These are phyloP conservation scores for Uloborus plumipes DNA, from an alignment of 2,888 invertebrate species.

Conservation along the genomic window DNA sequence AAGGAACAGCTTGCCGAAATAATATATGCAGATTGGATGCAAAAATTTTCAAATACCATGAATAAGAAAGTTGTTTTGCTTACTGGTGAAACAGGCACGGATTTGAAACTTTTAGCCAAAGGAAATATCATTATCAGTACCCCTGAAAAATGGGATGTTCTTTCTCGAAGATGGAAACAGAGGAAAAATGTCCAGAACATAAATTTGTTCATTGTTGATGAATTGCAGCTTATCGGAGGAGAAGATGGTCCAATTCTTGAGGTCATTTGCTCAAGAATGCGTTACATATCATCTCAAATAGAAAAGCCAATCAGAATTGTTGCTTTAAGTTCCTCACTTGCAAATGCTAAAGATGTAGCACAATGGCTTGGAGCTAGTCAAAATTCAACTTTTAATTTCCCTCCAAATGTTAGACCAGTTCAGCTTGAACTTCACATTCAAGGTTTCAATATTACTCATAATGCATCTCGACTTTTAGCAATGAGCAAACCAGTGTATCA, in stretches of 20 bases:
- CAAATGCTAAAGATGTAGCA: constrained; percentile 94
- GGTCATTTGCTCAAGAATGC: constrained; percentile 88
- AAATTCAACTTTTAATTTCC: constrained; percentile 97
- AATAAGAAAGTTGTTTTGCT: constrained; percentile 86
- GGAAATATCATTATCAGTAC: constrained; percentile 94
- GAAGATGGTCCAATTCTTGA: constrained; percentile 86
- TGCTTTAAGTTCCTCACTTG: constrained; percentile 91
- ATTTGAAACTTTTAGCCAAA: constrained; percentile 84
- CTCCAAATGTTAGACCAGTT: constrained; percentile 95
- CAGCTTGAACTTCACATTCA: constrained; percentile 95
- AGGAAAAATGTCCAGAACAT: constrained; percentile 98
- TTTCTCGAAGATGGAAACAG: constrained; percentile 98
- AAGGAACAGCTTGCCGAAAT: constrained; percentile 89
- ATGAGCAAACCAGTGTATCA: constrained; percentile 99
- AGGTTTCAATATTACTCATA: constrained; percentile 98
- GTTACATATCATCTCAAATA: constrained; percentile 92
- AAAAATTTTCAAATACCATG: constrained; percentile 82
- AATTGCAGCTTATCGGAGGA: constrained; percentile 82
- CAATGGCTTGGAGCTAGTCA: constrained; percentile 97
- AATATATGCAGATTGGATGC: constrained; percentile 91
- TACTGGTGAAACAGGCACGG: constrained; percentile 97
- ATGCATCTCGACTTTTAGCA: constrained; percentile 93
- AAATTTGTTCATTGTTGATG: constrained; percentile 95
- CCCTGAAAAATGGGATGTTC: constrained; percentile 98
- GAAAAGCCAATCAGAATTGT: constrained; percentile 91